Conservation (phyloP, 2,888 invertebrate genomes). For the Glaucopsyche alexis region DNA sequence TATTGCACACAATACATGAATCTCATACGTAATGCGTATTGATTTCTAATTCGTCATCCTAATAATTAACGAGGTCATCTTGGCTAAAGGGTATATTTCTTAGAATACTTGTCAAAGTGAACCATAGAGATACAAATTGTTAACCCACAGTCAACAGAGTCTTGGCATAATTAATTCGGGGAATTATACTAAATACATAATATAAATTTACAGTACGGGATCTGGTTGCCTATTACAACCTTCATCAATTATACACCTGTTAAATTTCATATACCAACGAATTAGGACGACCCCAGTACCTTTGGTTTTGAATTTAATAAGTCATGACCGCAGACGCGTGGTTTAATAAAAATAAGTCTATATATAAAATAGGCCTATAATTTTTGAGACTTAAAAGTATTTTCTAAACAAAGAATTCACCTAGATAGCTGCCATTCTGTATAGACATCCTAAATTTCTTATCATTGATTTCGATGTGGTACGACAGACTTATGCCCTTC, state of each 20-base stretch:
- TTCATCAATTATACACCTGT: slow-evolving; percentile 19
- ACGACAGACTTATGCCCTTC: no score
- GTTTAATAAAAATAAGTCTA: neutral
- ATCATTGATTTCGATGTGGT: no score
- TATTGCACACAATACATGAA: no score
- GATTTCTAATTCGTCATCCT: no score
- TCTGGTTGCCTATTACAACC: slow-evolving; percentile 16
- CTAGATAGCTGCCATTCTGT: no score
- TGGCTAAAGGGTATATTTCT: neutral
- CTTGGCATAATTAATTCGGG: neutral
- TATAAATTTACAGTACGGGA: slow-evolving; percentile 10
- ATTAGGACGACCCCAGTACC: neutral
- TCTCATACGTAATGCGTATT: no score
- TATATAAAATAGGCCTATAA: no score
- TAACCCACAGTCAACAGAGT: neutral
- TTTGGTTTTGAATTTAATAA: slow-evolving; percentile 17
- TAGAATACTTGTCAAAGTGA: neutral
- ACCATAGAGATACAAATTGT: neutral
- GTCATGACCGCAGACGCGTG: neutral
- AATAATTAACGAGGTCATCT: no score
- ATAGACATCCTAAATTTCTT: no score
- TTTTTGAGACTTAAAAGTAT: no score
- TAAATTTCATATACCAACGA: slow-evolving; percentile 15
- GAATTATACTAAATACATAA: slow-evolving; percentile 20
- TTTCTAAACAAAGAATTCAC: no score